These are phyloP conservation scores for Celastrina argiolus DNA, from an alignment of 2,888 invertebrate genomes.

Conservation along the genomic window DNA sequence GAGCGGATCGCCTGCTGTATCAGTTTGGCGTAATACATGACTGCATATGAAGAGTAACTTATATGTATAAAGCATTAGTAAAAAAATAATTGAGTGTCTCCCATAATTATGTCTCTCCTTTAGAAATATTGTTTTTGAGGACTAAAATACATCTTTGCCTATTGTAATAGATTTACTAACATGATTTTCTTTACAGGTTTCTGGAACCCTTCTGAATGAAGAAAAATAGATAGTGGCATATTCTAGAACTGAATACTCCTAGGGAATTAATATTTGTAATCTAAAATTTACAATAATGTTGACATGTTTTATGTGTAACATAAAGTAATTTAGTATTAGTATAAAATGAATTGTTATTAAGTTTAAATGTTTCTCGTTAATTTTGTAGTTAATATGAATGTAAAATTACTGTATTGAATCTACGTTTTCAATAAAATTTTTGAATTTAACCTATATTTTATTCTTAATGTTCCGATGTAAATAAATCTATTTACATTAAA, in stretches of 20 bases:
- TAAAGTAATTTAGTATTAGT: not conserved
- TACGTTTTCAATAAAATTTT: conserved; percentile 2
- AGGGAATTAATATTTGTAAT: not conserved
- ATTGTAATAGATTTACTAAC: not conserved
- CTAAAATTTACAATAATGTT: not conserved
- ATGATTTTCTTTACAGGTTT: conserved; percentile 18
- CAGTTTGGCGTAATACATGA: no score
- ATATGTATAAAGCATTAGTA: no score
- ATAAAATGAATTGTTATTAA: not conserved
- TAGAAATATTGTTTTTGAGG: not conserved
- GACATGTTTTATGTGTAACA: not conserved
- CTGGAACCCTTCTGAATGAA: conserved; percentile 10
- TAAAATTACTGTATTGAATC: not conserved
- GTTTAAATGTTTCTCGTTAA: not conserved
- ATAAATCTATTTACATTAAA: not conserved
- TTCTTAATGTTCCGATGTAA: not conserved
- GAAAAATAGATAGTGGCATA: not conserved
- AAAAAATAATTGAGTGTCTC: no score
- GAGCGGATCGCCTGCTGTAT: no score
- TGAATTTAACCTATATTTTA: not conserved
- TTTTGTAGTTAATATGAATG: not conserved
- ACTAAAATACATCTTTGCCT: not conserved
- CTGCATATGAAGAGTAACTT: no score
- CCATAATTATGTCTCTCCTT: no score
- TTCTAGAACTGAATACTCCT: not conserved